Base-by-base conservation (phyloP, 1,140 invertebrate species). In the Pemphigus obesinymphae region DNA sequence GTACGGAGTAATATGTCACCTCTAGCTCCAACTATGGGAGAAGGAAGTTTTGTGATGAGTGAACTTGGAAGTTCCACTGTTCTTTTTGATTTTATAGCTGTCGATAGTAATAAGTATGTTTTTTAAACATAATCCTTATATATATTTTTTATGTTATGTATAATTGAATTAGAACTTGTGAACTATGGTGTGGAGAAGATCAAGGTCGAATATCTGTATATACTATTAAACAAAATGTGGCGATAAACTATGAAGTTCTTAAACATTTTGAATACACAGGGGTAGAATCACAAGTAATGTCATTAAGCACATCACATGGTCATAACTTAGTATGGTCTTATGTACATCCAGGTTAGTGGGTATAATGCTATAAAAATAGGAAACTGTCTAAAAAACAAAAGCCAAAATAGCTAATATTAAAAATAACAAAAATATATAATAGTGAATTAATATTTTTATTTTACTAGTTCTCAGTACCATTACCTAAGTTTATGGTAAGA, bases 121-220 rank as follows among this genome's bases (percentile, higher is more conserved):
- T 17, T 37, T 50, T 6, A 73, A 50, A 73, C 23, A 29, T 15
- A 13, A 31, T 50, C 20, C 10, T 50, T 48, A 3, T 7, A 50
- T 48, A 23, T 50, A 31, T 0, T 73, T 50, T 50, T 70, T 70
- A 45, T 17, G n/a, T 17, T 66, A 45, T 31, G 7, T 40, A 23
- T 53, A 0, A 72, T 45, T 70, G 10, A 66, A 66, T 31, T 82
- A 90, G 90, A 26, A 84, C 85, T 61, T 90, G 90, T 83, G 91
- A 93, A 86, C 84, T 93, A 13, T 95, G 94, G 94, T 91, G 92
- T 82, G 94, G 94, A 0, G 92, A 93, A 85, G 90, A 91, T 63
- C 90, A 91, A 83, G 93, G 93, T 0, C 90, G 89, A 83, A 91
- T 95, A 76, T 91, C 91, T 6, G 89, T 95, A 5, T 94, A 93